Evolutionary conservation across 2,888 invertebrate species (phyloP).

Genomic region (Cheilosia impressa): DNA sequence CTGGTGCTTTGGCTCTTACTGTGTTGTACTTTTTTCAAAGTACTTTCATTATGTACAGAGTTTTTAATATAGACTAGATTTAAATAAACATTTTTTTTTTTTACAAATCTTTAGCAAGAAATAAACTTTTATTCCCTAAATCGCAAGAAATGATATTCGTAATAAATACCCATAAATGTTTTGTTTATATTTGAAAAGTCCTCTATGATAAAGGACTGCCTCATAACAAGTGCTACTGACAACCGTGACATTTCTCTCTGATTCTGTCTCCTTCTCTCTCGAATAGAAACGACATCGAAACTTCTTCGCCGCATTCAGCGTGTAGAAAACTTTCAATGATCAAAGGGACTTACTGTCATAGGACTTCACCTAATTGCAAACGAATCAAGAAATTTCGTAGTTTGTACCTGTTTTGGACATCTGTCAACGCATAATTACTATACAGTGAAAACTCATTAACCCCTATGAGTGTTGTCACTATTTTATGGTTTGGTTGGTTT

Average conservation of each 20-base stretch:
- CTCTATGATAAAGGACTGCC: too few relatives aligned
- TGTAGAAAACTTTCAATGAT: constrained; percentile 47
- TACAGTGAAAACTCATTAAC: constrained; percentile 19
- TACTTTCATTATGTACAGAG: constrained; percentile 59
- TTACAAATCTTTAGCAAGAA: not conserved
- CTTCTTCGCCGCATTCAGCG: constrained; percentile 8
- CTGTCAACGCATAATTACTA: constrained; percentile 33
- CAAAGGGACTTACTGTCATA: constrained; percentile 51
- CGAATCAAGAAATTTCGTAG: constrained; percentile 44
- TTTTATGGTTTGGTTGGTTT: not conserved
- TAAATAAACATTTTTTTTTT: not conserved
- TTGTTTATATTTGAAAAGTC: not conserved
- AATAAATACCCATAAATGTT: not conserved
- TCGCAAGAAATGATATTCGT: not conserved
- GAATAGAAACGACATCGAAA: not conserved
- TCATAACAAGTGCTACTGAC: constrained; percentile 21
- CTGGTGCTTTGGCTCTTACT: constrained; percentile 72
- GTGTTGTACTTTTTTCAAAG: constrained; percentile 50
- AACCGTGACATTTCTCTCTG: not conserved
- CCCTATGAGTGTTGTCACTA: constrained; percentile 2
- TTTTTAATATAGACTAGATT: constrained; percentile 14
- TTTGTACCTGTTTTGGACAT: constrained; percentile 24
- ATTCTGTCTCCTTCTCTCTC: not conserved
- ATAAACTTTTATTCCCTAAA: constrained; percentile 5
- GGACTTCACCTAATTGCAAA: constrained; percentile 32